Evolutionary conservation across 2,888 invertebrate species (phyloP), one percentile per base, ranked within the genome.

Genomic region (Phaonia tiefii): DNA sequence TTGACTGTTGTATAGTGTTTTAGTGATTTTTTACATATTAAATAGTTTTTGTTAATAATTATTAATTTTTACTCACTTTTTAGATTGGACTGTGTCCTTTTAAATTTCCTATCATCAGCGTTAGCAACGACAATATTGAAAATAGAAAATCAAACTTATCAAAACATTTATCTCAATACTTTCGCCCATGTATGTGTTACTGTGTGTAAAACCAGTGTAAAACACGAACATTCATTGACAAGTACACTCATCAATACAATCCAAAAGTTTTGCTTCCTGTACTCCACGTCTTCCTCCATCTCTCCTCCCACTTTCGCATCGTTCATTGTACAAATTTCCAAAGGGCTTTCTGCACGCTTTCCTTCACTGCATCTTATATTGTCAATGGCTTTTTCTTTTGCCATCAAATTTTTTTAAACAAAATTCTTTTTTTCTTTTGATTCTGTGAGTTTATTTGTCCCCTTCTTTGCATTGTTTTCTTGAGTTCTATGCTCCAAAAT

Each of bases 171-270:
- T 46, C n/a, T n/a, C n/a, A n/a, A n/a, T n/a, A n/a, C n/a, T n/a
- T n/a, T n/a, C 51, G 8, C 10, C 20, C 22, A 54, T 31, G 58
- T n/a, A 58, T 58, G 3, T n/a, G 1, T 56, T 11, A n/a, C n/a
- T 70, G n/a, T n/a, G 60, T 74, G 39, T 77, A 20, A 77, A 70
- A 74, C 74, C 75, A 63, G 49, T 78, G 77, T 71, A 67, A 77
- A 74, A 77, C 66, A 75, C 42, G 60, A 72, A 78, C 70, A 71
- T 69, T 39, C 56, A 78, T 75, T 78, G 73, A 78, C 71, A 78
- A 75, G 75, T 54, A 65, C 60, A 75, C 75, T 69, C 67, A 76
- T n/a, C n/a, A 71, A 75, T 15, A 54, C 17, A 63, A 63, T 31
- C 31, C 56, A 56, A 54, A 22, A 46, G 15, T 15, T 46, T 49